Conservation (phyloP, 2,797 vertebrate species). For the Argyrosomus regius region DNA sequence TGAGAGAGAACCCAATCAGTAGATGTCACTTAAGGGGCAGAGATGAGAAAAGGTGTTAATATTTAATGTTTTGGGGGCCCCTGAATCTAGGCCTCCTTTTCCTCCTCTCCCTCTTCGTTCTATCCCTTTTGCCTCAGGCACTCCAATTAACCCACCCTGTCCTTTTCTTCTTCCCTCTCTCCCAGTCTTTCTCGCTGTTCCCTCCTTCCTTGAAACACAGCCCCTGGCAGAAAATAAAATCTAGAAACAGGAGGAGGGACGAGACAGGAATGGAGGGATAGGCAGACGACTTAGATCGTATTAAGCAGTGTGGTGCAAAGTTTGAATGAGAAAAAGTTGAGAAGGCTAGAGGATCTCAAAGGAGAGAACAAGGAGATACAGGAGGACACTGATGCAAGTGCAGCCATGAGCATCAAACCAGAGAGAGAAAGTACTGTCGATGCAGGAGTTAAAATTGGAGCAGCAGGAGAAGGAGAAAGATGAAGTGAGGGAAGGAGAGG, state of each 20-base stretch:
- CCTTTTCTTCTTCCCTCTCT: conserved; percentile 53
- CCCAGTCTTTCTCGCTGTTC: conserved; percentile 45
- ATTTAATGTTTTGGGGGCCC: conserved; percentile 86
- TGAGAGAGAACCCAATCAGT: conserved; percentile 82
- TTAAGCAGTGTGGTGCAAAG: conserved; percentile 35
- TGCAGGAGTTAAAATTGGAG: conserved; percentile 45
- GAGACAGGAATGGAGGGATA: conserved; percentile 41
- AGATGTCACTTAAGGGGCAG: conserved; percentile 80
- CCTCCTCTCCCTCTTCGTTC: conserved; percentile 51
- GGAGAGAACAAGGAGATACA: conserved; percentile 17
- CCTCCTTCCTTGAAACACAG: conserved; percentile 63
- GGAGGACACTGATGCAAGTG: conserved; percentile 31
- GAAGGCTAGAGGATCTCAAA: conserved; percentile 32
- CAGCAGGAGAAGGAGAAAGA: conserved; percentile 40
- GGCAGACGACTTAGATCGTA: conserved; percentile 9
- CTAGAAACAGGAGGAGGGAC: conserved; percentile 44
- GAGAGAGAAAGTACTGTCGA: not conserved
- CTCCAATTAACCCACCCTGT: conserved; percentile 83
- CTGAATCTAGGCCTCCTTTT: conserved; percentile 64
- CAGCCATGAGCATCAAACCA: not conserved
- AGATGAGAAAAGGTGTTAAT: conserved; percentile 87
- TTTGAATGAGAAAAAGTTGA: conserved; percentile 44
- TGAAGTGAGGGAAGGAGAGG: conserved; percentile 42
- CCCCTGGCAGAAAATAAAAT: conserved; percentile 62
- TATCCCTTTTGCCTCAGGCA: conserved; percentile 73